Evolutionary conservation across 1,140 invertebrate genomes (phyloP), one percentile per base, ranked within the genome.

Genomic region (Pararge aegeria): DNA sequence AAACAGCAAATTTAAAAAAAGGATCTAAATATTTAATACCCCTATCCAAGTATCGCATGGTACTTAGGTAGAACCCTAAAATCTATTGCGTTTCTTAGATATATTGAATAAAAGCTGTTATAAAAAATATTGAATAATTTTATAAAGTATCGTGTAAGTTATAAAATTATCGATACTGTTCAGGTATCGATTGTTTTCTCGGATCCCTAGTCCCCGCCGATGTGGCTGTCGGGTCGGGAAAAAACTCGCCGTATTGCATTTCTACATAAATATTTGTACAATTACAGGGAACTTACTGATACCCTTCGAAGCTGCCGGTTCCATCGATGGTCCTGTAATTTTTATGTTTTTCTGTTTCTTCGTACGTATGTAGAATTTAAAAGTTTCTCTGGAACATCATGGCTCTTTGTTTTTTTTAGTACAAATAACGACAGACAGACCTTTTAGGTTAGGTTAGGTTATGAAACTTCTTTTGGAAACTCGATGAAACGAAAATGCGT

Each of bases 221-320:
- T 24, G 60, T 54, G 54, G 55, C 63, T 51, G 50, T 9, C 44
- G 37, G 21, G 52, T 62, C 7, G n/a, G 21, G 50, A 63, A 81
- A 84, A 79, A 82, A 84, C 49, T 71, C 50, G 60, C 57, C 61
- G 58, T 61, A 64, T 78, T 64, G 58, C 68, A 79, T 78, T 79
- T 75, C 68, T 75, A 77, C 79, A 78, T 80, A 80, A 78, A 81
- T 75, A 73, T 77, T 73, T 64, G 51, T 61, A 70, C 64, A 73
- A 73, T 66, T 65, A 70, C 56, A 40, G 51, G 19, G 54, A 66
- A 61, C 50, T 53, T 61, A 52, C 40, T 57, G 56, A 63, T 63
- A 56, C 51, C 51, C 38, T 60, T 60, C 61, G 40, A 56, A 56
- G 16, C 18, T 20, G 38, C 48, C 53, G 30, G 46, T 37, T 52